Conservation (phyloP, 1,140 invertebrate genomes). For the Magallana angulata region DNA sequence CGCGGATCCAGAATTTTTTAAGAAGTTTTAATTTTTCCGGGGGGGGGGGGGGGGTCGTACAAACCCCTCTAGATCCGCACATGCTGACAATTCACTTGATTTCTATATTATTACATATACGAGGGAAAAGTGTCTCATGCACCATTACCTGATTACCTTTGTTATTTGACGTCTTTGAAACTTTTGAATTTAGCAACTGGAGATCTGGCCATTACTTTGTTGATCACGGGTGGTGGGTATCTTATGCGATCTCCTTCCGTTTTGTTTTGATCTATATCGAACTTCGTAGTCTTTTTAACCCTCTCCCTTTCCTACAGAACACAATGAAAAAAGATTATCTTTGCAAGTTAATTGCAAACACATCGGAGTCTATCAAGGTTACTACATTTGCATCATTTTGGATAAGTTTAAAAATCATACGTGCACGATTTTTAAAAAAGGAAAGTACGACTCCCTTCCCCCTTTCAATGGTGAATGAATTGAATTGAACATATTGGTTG, state of each 20-base stretch:
- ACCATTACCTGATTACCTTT: neutral
- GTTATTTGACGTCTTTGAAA: slow-evolving; percentile 14
- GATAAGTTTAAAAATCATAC: too few species aligned
- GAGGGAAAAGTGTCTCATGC: too few species aligned
- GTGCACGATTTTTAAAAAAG: too few species aligned
- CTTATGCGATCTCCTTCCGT: neutral
- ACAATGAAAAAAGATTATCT: too few species aligned
- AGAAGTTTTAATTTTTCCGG: too few species aligned
- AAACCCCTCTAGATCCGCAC: too few species aligned
- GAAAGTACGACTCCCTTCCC: neutral
- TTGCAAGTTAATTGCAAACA: too few species aligned
- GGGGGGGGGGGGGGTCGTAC: too few species aligned
- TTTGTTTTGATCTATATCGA: neutral
- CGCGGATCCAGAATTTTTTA: too few species aligned
- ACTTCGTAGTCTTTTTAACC: neutral
- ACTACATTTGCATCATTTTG: neutral
- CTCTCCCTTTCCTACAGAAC: neutral
- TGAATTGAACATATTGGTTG: too few species aligned
- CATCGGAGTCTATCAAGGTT: neutral
- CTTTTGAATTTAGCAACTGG: neutral
- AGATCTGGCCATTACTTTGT: slow-evolving; percentile 7
- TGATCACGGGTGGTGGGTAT: neutral
- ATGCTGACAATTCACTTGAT: too few species aligned
- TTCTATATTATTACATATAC: too few species aligned
- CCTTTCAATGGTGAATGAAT: neutral